Evolutionary conservation across 2,113 vertebrate species (phyloP).

Genomic region (Noctilio leporinus): DNA sequence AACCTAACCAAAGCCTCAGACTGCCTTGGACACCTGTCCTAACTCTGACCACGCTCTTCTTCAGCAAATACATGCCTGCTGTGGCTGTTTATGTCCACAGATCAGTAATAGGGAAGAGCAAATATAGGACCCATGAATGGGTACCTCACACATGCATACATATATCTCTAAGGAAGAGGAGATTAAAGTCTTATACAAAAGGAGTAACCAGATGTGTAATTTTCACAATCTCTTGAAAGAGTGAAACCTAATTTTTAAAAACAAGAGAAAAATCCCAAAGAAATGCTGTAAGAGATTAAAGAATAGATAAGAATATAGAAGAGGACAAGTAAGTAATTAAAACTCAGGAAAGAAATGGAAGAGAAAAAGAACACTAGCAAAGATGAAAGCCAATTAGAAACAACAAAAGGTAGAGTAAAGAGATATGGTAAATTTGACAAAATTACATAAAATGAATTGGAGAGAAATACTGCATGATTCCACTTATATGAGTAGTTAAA

Average conservation of each 20-base stretch:
- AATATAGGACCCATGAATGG: not conserved
- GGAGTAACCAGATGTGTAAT: not conserved
- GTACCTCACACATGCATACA: not conserved
- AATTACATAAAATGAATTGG: not conserved
- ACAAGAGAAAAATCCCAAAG: not conserved
- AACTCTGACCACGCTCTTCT: not conserved
- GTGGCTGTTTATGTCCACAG: not conserved
- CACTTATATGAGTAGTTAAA: not conserved
- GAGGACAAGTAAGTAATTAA: not conserved
- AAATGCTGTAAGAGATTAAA: not conserved
- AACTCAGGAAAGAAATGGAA: not conserved
- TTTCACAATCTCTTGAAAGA: not conserved
- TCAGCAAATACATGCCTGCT: not conserved
- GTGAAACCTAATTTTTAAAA: not conserved
- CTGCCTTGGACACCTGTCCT: not conserved
- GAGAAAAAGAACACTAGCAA: not conserved
- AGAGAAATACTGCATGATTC: not conserved
- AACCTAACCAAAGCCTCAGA: not conserved
- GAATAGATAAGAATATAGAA: not conserved
- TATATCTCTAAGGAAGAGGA: not conserved
- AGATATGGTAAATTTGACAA: not conserved
- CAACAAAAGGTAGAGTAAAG: not conserved
- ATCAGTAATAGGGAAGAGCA: not conserved
- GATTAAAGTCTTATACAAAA: not conserved
- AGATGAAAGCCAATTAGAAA: not conserved